Percentiles rank a stretch among this genome's conserved stretches.
phyloP scores from a whole-genome alignment of 1,140 invertebrate genomes.

The Drosophila kurseongensis region DNA sequence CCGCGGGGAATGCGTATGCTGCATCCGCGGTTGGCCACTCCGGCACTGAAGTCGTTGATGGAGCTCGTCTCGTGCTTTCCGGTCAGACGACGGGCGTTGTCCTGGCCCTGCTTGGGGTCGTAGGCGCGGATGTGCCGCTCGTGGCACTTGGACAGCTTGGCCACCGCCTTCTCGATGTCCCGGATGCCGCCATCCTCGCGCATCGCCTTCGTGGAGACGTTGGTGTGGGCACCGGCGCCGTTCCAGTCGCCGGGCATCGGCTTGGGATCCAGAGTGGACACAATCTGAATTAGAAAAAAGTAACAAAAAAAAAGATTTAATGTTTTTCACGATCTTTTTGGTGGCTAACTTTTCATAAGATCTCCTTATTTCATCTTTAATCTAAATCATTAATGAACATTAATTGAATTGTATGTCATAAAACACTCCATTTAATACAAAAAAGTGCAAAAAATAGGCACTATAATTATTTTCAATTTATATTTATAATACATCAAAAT shows the following conservation, averaged over 20 bases:
- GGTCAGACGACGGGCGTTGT: conserved; percentile 91
- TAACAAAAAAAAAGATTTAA: no score
- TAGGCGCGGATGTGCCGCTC: conserved; percentile 93
- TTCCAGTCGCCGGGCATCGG: conserved; percentile 92
- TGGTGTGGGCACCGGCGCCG: conserved; percentile 93
- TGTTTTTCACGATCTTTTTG: no score
- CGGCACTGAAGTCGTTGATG: conserved; percentile 91
- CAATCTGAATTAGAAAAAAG: conserved; percentile 55
- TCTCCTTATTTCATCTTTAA: no score
- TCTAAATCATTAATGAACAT: no score
- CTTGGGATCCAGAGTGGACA: conserved; percentile 91
- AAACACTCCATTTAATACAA: no score
- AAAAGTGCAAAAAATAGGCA: no score
- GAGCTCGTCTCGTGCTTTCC: conserved; percentile 91
- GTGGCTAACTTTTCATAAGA: no score
- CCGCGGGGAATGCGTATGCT: conserved; percentile 91
- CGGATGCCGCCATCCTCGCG: conserved; percentile 89
- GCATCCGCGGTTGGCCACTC: conserved; percentile 90
- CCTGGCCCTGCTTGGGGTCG: conserved; percentile 91
- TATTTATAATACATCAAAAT: no score
- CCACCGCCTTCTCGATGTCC: conserved; percentile 86
- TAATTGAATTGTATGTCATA: no score
- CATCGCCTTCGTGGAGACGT: conserved; percentile 94
- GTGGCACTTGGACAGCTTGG: conserved; percentile 91
- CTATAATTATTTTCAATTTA: no score